A percentile compares a stretch with the other conserved stretches of the same genome.
Evolutionary conservation across 2,888 invertebrate genomes (phyloP).

Genomic region (Brenthis hecate): DNA sequence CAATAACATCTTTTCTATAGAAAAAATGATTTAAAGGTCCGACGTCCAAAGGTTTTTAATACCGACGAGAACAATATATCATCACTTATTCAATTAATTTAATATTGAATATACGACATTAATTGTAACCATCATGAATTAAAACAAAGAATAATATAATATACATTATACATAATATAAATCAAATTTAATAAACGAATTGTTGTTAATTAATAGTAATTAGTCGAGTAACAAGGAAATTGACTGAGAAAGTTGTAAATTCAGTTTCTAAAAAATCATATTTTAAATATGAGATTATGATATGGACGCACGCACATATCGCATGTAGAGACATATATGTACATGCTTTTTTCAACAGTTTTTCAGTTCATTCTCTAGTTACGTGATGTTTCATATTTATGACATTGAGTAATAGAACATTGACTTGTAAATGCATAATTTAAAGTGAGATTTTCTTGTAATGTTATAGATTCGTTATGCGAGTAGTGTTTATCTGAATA

Average conservation of each 20-base stretch:
- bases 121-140: neutral
- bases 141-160: neutral
- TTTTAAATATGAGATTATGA: neutral
- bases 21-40: too few relatives aligned
- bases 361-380: constrained; percentile 14
- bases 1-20: too few relatives aligned
- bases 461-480: neutral
- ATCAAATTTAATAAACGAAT: neutral
- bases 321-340: neutral
- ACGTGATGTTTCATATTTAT: constrained; percentile 19
- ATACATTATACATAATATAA: neutral
- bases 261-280: neutral
- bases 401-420: constrained; percentile 4
- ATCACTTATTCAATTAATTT: too few relatives aligned
- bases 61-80: too few relatives aligned
- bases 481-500: too few relatives aligned
- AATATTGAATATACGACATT: too few relatives aligned
- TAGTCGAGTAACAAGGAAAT: neutral
- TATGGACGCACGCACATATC: constrained; percentile 2
- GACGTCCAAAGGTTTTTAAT: too few relatives aligned
- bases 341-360: constrained; percentile 1
- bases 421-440: constrained; percentile 1
- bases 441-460: neutral
- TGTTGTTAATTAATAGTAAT: too few relatives aligned
- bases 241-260: constrained; percentile 14